These are phyloP conservation scores for Cavia porcellus DNA, from an alignment of 2,113 vertebrate species.

Conservation along the genomic window DNA sequence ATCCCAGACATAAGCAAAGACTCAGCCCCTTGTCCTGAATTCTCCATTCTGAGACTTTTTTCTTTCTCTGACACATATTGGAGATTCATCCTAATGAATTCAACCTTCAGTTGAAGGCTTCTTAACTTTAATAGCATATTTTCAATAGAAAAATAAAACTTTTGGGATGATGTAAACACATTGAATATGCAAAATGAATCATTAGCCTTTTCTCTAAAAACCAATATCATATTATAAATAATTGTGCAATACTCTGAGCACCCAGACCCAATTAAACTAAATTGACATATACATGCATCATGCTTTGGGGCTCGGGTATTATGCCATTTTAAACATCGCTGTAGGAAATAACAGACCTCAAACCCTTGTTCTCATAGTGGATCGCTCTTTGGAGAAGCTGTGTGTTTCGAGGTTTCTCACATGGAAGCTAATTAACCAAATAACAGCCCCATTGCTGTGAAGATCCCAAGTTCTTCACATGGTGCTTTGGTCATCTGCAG, in stretches of 20 bases:
- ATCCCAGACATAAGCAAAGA: background rate
- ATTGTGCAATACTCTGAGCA: slow-evolving; percentile 28
- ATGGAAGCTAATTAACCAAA: background rate
- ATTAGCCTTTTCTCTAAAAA: slow-evolving; percentile 13
- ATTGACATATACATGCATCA: background rate
- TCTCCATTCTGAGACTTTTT: background rate
- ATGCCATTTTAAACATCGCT: slow-evolving; percentile 30
- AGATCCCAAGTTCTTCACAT: background rate
- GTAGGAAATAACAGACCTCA: background rate
- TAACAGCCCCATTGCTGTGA: background rate
- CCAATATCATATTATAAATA: slow-evolving; percentile 47
- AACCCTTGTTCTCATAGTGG: slow-evolving; percentile 19
- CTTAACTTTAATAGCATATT: slow-evolving; percentile 43
- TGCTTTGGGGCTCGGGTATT: background rate
- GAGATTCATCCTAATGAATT: slow-evolving; percentile 2
- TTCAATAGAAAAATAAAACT: slow-evolving; percentile 53
- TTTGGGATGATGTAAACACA: slow-evolving; percentile 31
- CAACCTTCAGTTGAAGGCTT: background rate
- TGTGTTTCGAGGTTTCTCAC: background rate
- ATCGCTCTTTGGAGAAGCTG: background rate
- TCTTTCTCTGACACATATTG: background rate
- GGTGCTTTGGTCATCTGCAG: background rate
- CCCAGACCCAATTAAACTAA: slow-evolving; percentile 40
- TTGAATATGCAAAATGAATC: background rate
- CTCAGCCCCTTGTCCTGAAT: background rate